Percentiles rank a stretch among this genome's conserved stretches.
phyloP scores from a whole-genome alignment of 2,797 vertebrate genomes.

The Pseudotriccus pelzelni region DNA sequence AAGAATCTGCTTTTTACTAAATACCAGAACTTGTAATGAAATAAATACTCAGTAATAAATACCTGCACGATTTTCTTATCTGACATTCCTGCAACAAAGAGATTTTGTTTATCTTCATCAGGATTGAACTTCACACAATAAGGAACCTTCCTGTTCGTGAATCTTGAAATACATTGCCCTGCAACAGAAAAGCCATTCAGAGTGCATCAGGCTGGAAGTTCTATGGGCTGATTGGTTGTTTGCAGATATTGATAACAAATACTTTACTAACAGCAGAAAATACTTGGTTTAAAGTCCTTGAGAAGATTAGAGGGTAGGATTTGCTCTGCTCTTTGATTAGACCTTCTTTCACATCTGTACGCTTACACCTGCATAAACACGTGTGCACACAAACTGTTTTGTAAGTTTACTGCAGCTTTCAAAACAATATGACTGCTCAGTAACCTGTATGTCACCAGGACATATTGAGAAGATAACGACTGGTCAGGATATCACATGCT shows the following conservation, averaged over 20 bases:
- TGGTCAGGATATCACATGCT: not conserved
- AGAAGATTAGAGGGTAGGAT: not conserved
- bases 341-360: not conserved
- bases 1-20: not conserved
- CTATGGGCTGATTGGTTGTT: not conserved
- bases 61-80: slow-evolving; percentile 99
- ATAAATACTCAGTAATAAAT: slow-evolving; percentile 13
- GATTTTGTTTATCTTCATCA: slow-evolving; percentile 95
- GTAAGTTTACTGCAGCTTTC: not conserved
- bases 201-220: not conserved
- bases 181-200: slow-evolving; percentile 42
- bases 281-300: not conserved
- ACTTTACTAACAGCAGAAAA: not conserved
- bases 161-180: slow-evolving; percentile 95
- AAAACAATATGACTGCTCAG: not conserved
- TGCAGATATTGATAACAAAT: not conserved
- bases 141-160: slow-evolving; percentile 97
- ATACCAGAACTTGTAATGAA: not conserved
- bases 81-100: slow-evolving; percentile 98
- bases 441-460: not conserved
- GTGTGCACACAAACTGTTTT: not conserved
- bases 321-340: not conserved
- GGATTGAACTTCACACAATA: slow-evolving; percentile 99
- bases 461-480: not conserved
- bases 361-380: not conserved